phyloP scores from a whole-genome alignment of 2,113 vertebrate species.

The Panthera tigris region DNA sequence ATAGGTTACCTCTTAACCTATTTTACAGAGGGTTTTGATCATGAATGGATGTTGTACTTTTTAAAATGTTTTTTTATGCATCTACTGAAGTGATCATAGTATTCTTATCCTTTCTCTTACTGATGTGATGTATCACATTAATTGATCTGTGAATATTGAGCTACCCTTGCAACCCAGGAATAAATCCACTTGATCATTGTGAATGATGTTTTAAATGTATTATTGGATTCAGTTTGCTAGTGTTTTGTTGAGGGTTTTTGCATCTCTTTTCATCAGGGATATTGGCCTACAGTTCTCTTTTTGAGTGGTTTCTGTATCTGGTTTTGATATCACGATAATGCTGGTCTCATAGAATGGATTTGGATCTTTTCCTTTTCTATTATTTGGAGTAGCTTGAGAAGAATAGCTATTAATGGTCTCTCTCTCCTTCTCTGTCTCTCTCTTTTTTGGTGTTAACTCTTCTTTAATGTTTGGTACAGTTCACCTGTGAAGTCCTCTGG shows the following conservation, averaged over 20 bases:
- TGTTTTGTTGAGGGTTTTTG: background rate
- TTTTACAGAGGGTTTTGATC: background rate
- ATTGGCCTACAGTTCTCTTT: background rate
- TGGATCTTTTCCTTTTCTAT: background rate
- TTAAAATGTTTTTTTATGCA: background rate
- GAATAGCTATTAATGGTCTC: background rate
- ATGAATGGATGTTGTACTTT: background rate
- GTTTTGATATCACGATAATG: background rate
- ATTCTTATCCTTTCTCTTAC: background rate
- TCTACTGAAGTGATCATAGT: background rate
- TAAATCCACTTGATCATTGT: background rate
- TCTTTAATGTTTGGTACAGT: background rate
- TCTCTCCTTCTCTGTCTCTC: no score
- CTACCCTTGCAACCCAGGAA: background rate
- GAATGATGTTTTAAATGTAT: background rate
- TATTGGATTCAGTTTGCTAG: background rate
- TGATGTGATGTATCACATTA: background rate
- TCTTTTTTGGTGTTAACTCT: background rate
- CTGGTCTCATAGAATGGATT: background rate
- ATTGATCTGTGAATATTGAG: background rate
- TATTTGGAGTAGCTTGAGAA: background rate
- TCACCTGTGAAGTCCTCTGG: background rate
- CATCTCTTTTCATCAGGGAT: background rate
- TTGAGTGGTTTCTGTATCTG: background rate
- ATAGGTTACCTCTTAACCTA: background rate